phyloP scores from a whole-genome alignment of 2,888 invertebrate genomes.

The Sceliomorpha sp. region DNA sequence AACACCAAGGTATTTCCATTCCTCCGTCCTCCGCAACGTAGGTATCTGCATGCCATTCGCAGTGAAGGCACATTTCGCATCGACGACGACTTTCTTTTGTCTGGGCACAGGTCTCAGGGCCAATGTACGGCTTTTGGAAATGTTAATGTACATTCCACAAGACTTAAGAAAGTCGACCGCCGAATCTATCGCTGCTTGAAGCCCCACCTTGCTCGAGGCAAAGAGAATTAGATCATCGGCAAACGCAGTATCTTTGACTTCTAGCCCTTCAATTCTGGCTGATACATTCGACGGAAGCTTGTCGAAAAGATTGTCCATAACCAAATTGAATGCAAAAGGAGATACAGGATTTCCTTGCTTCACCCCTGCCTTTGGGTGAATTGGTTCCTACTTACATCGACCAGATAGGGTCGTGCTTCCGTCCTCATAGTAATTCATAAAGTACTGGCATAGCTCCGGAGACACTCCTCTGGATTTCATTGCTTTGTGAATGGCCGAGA shows the following conservation, averaged over 20 bases:
- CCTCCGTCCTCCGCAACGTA: constrained; percentile 56
- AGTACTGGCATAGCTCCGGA: constrained; percentile 25
- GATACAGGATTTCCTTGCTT: constrained; percentile 27
- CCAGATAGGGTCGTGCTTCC: constrained; percentile 16
- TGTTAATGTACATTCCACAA: too few species aligned
- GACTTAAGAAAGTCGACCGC: too few species aligned
- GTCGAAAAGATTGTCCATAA: constrained; percentile 12
- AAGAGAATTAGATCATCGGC: constrained; percentile 51
- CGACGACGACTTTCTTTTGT: constrained; percentile 32
- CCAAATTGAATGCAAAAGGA: constrained; percentile 19
- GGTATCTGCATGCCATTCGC: constrained; percentile 29
- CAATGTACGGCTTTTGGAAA: too few species aligned
- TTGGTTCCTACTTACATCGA: background rate
- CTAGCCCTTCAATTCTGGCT: background rate
- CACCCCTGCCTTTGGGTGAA: constrained; percentile 7
- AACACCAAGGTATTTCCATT: constrained; percentile 47
- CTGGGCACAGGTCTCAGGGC: too few species aligned
- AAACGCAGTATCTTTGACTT: constrained; percentile 36
- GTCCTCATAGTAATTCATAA: constrained; percentile 13
- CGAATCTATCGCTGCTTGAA: too few species aligned
- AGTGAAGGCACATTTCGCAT: constrained; percentile 5
- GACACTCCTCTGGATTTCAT: constrained; percentile 17
- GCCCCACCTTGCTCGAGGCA: constrained; percentile 41
- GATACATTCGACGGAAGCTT: constrained; percentile 19
- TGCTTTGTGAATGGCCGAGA: constrained; percentile 15